Evolutionary conservation across 2,888 invertebrate genomes (phyloP).

Genomic region (Thymelicus acteon): DNA sequence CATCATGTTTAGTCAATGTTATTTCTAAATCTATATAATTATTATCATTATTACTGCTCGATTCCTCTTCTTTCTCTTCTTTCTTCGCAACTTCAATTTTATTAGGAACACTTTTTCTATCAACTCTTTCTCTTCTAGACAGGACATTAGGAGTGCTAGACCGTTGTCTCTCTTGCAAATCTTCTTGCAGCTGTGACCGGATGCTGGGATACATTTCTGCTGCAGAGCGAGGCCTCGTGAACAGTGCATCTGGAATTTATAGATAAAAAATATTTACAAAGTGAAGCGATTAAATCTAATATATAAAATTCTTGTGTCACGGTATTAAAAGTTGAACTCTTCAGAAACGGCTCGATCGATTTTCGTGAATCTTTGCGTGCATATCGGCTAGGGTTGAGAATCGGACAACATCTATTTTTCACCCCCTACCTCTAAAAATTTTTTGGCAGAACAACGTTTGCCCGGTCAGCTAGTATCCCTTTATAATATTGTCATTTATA

Average conservation of each 20-base stretch:
- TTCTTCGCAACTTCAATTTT: constrained; percentile 27
- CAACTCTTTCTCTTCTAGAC: constrained; percentile 17
- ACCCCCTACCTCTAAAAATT: no score
- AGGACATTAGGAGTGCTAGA: constrained; percentile 19
- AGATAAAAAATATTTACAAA: not conserved
- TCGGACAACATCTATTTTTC: no score
- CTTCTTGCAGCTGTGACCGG: constrained; percentile 9
- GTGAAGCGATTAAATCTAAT: not conserved
- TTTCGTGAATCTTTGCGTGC: no score
- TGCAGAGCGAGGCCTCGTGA: constrained; percentile 31
- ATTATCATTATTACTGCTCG: not conserved
- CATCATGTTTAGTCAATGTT: constrained; percentile 44
- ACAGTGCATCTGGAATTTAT: constrained; percentile 55
- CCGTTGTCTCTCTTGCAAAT: constrained; percentile 4
- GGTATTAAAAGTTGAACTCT: no score
- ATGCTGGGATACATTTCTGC: constrained; percentile 21
- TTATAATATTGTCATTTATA: no score
- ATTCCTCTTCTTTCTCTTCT: constrained; percentile 11
- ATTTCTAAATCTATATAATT: constrained; percentile 29
- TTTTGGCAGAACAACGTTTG: no score
- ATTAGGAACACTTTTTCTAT: constrained; percentile 31
- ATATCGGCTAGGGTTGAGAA: no score
- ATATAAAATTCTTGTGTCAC: no score
- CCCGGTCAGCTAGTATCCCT: no score
- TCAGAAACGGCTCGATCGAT: no score